Evolutionary conservation across 2,113 vertebrate species (phyloP).

Genomic region (Spheniscus mendiculus): DNA sequence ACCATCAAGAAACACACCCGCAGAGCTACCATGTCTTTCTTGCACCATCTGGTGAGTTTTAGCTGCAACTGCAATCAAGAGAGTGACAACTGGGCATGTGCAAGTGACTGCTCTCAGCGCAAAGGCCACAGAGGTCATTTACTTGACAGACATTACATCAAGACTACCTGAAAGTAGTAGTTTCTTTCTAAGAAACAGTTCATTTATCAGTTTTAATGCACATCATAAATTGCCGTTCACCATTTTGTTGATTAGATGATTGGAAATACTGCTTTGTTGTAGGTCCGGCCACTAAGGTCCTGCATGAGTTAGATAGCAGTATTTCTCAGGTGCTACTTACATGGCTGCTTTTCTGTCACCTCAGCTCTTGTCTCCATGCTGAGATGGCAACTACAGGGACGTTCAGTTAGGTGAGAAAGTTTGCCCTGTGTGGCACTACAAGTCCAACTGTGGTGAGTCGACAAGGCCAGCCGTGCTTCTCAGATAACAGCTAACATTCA

Average conservation of each 20-base stretch:
- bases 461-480: not conserved
- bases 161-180: not conserved
- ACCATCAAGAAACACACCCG: not conserved
- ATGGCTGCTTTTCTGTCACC: not conserved
- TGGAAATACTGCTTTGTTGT: not conserved
- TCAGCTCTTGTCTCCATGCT: not conserved
- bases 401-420: not conserved
- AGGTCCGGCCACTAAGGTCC: not conserved
- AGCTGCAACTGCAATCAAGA: slow-evolving; percentile 16
- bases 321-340: not conserved
- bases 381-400: not conserved
- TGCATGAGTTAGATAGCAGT: not conserved
- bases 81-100: not conserved
- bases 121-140: not conserved
- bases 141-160: not conserved
- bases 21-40: not conserved
- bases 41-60: slow-evolving; percentile 51
- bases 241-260: not conserved
- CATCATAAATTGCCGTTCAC: not conserved
- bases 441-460: not conserved
- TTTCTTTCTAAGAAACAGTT: not conserved
- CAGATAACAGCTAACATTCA: not conserved
- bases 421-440: not conserved
- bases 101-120: not conserved
- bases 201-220: not conserved